Evolutionary conservation across 2,888 invertebrate genomes (phyloP).

Genomic region (Bugula neritina): DNA sequence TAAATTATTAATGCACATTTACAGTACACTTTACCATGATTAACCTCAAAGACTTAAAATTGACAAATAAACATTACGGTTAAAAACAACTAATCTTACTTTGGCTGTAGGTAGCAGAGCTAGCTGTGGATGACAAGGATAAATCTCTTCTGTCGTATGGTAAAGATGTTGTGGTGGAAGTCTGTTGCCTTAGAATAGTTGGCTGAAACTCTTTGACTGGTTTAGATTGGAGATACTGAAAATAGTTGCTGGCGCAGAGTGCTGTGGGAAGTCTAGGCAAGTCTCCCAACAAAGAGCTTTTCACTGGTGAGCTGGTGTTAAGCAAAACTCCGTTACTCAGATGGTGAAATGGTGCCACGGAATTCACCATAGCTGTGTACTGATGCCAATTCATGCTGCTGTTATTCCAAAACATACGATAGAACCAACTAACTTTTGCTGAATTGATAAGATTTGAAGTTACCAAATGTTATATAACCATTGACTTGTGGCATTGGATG

Average conservation of each 20-base stretch:
- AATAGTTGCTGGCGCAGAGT: not conserved
- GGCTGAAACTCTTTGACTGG: not conserved
- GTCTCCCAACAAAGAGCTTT: not conserved
- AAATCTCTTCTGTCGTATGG: not conserved
- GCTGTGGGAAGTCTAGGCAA: not conserved
- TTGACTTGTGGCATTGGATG: too few relatives aligned
- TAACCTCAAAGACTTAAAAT: too few relatives aligned
- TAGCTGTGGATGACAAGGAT: not conserved
- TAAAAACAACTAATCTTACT: too few relatives aligned
- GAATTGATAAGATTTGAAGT: too few relatives aligned
- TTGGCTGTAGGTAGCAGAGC: not conserved
- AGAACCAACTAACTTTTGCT: too few relatives aligned
- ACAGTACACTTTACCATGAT: too few relatives aligned
- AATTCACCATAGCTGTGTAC: not conserved
- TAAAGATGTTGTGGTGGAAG: not conserved
- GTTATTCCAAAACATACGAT: too few relatives aligned
- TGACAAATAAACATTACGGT: too few relatives aligned
- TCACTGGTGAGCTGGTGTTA: not conserved
- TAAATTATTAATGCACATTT: too few relatives aligned
- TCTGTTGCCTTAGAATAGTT: not conserved
- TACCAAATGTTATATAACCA: too few relatives aligned
- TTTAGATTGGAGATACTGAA: not conserved
- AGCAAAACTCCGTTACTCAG: not conserved
- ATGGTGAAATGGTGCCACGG: not conserved
- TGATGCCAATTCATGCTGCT: conserved; percentile 18